Conservation (phyloP, 2,113 vertebrate species). For the Neodontobutis hainanensis region DNA sequence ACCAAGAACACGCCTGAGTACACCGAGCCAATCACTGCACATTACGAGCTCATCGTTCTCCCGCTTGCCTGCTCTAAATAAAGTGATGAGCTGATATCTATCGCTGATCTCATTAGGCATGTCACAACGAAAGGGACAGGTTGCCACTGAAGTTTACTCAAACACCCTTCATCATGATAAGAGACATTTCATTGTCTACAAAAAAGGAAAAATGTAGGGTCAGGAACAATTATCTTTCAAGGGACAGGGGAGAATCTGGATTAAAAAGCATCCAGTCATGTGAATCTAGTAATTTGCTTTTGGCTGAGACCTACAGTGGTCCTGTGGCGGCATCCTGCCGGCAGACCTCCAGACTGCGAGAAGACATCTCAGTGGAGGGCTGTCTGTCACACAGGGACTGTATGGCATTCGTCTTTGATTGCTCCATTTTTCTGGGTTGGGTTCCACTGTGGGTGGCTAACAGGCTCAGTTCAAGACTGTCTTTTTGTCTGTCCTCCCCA, state of each 20-base stretch:
- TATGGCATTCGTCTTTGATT: conserved; percentile 68
- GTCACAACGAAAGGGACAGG: conserved; percentile 52
- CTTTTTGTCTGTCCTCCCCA: conserved; percentile 42
- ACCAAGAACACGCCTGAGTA: conserved; percentile 52
- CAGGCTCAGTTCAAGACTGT: conserved; percentile 40
- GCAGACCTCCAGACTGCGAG: conserved; percentile 16
- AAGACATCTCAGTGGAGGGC: conserved; percentile 38
- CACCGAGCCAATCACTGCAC: conserved; percentile 57
- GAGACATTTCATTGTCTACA: conserved; percentile 52
- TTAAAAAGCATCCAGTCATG: conserved; percentile 68
- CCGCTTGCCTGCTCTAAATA: conserved; percentile 26
- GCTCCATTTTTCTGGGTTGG: conserved; percentile 57
- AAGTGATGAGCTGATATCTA: conserved; percentile 61
- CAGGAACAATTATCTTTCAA: conserved; percentile 64
- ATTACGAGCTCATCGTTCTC: conserved; percentile 55
- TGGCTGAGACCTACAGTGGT: conserved; percentile 14
- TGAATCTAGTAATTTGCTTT: conserved; percentile 45
- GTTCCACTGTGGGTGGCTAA: conserved; percentile 66
- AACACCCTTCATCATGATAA: conserved; percentile 30
- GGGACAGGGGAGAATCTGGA: conserved; percentile 50
- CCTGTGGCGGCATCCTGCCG: conserved; percentile 35
- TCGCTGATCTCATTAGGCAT: conserved; percentile 64
- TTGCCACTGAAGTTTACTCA: conserved; percentile 49
- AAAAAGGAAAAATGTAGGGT: conserved; percentile 48
- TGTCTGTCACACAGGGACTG: conserved; percentile 51